Base-by-base conservation (phyloP, 2,797 vertebrate genomes). In the Tamandua tetradactyla region DNA sequence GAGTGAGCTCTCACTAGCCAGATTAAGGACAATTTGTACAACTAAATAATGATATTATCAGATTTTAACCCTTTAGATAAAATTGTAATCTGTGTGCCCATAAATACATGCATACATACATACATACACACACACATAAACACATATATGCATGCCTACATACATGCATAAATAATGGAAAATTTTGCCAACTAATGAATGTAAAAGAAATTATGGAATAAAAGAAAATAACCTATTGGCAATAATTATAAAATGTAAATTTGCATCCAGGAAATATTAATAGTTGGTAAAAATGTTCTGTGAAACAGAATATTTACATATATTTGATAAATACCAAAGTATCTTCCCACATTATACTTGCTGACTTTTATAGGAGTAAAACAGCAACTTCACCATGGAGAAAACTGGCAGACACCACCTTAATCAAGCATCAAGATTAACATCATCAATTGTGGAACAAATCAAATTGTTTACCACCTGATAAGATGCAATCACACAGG, bases 371-470 rank as follows among this genome's bases (percentile, higher is more conserved):
- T 89, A 12, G 12, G 17, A n/a, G 37, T 72, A 49, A 90, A 71
- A 42, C 11, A 59, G n/a, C 5, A 59, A 91, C 35, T 91, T 87
- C 12, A 59, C 0, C 18, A 2, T 32, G 64, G 4, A 74, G 37
- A 93, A 49, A 87, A 87, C 40, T 68, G 37, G 57, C 18, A 64
- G 27, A 66, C 2, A 69, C 40, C 20, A 69, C 42, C 32, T 74
- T 93, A 88, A 83, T 84, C 72, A 95, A 87, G 82, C 66, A 30
- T 82, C 49, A 83, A 84, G 93, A 81, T 76, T 62, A 64, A 79
- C 32, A 76, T 74, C 32, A 89, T 59, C 55, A 87, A 87, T 62
- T 62, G 79, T 68, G 42, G 49, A 49, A 69, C 61, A 68, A 84
- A 80, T 61, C 35, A 84, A 91, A 69, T 89, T 14, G 62, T 75